Evolutionary conservation across 2,797 vertebrate genomes (phyloP), one percentile per base, ranked within the genome.

Genomic region (Graptemys geographica): DNA sequence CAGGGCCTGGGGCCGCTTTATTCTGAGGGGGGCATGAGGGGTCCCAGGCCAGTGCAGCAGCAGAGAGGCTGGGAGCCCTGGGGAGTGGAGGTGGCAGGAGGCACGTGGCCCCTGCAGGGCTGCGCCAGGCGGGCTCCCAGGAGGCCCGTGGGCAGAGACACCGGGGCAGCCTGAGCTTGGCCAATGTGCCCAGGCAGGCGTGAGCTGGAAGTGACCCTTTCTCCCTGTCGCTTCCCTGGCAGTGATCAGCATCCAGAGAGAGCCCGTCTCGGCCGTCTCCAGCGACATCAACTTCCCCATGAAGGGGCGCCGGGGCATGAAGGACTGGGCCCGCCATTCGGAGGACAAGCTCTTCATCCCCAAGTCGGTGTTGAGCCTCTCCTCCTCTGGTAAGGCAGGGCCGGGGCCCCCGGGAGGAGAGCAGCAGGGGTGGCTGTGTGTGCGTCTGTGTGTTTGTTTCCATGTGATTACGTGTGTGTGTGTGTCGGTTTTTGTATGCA

Each of bases 241-340:
- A 99, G 99, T 99, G 98, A 99, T 99, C 98, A 99, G 99, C 94
- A 99, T 99, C 97, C 99, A 99, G 97, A 97, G 99, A 88, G 99
- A 99, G 96, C 99, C 99, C 0, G 98, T 99, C 88, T 99, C 99
- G 0, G 99, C 99, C 0, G 99, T 99, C 97, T 99, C 99, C 98
- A 99, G 99, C 1, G 99, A 99, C 97, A 99, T 99, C 98, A 99
- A 99, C 94, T 99, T 99, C 96, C 99, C 99, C 86, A 99, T 99
- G 99, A 99, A 98, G 95, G 99, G 99, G 28, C 98, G 99, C 31
- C 98, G 99, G 96, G 99, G 99, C 81, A 99, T 99, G 99, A 99
- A 99, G 97, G 99, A 99, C 97, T 99, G 99, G 99, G 99, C 99
- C 15, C 98, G 99, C 89, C 99, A 98, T 95, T 99, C 99, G 0